A percentile compares a stretch with the other conserved stretches of the same genome.
Evolutionary conservation across 2,888 invertebrate genomes (phyloP).

Genomic region (Plutella xylostella): DNA sequence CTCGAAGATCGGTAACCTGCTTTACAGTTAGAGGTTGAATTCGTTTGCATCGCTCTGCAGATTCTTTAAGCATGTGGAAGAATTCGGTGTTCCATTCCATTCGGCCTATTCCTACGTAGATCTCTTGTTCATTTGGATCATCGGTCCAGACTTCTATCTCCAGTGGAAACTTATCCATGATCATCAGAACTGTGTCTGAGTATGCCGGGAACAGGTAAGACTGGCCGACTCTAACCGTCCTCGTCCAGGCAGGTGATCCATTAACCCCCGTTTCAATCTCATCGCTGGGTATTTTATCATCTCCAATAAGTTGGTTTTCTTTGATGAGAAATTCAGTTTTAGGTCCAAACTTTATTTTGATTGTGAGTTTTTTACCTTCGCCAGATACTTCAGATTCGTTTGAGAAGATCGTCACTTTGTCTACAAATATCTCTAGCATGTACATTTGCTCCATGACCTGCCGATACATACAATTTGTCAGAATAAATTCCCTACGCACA

Average conservation of each 20-base stretch:
- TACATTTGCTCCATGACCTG: slow-evolving; percentile 70
- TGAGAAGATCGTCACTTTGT: slow-evolving; percentile 55
- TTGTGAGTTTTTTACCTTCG: slow-evolving; percentile 46
- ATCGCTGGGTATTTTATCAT: slow-evolving; percentile 27
- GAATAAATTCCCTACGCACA: too few relatives aligned
- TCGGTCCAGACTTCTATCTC: slow-evolving; percentile 62
- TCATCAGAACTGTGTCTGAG: slow-evolving; percentile 50
- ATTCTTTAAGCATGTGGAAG: slow-evolving; percentile 49
- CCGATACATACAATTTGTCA: slow-evolving; percentile 49
- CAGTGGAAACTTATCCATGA: slow-evolving; percentile 56
- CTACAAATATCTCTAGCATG: slow-evolving; percentile 67
- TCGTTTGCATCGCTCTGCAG: slow-evolving; percentile 30
- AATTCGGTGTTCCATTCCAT: slow-evolving; percentile 62
- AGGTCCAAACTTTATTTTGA: slow-evolving; percentile 60
- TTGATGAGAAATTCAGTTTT: slow-evolving; percentile 59
- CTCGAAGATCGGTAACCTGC: slow-evolving; percentile 31
- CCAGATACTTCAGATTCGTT: slow-evolving; percentile 35
- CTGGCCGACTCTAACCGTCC: slow-evolving; percentile 60
- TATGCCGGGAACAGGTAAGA: slow-evolving; percentile 64
- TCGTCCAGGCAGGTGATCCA: slow-evolving; percentile 42
- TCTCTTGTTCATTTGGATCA: slow-evolving; percentile 40
- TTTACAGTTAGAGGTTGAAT: slow-evolving; percentile 45
- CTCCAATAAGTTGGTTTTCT: slow-evolving; percentile 50
- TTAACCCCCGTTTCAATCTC: slow-evolving; percentile 36
- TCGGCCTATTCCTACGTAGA: slow-evolving; percentile 50